Percentiles rank a stretch among this genome's conserved stretches.
Conservation (phyloP, 2,888 invertebrate species). For the Physocephala rufipes region DNA sequence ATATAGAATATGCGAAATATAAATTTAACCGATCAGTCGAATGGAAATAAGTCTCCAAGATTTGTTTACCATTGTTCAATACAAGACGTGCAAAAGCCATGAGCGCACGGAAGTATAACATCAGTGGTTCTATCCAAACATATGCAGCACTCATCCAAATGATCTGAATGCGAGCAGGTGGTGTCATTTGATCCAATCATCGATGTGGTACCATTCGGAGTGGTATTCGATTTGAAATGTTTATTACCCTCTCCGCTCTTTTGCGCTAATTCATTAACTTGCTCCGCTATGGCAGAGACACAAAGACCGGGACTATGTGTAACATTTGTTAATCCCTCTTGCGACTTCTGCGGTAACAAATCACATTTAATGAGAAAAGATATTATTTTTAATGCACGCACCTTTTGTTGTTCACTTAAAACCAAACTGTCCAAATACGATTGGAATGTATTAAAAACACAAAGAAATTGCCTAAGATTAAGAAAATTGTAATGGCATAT, state of each 20-base stretch:
- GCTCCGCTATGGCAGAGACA: slow-evolving; percentile 64
- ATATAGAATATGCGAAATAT: no score
- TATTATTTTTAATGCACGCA: slow-evolving; percentile 36
- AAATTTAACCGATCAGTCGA: no score
- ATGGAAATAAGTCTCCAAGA: no score
- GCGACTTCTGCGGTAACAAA: slow-evolving; percentile 44
- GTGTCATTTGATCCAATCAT: slow-evolving; percentile 45
- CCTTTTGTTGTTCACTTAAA: slow-evolving; percentile 56
- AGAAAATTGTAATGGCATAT: slow-evolving; percentile 71
- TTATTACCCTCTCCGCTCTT: slow-evolving; percentile 36
- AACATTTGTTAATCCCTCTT: slow-evolving; percentile 32
- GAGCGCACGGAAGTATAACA: slow-evolving; percentile 75
- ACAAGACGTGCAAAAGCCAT: slow-evolving; percentile 76
- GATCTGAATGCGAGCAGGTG: slow-evolving; percentile 54
- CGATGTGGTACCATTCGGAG: no score
- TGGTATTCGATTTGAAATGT: slow-evolving; percentile 43
- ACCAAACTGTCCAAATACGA: slow-evolving; percentile 65
- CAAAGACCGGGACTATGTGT: slow-evolving; percentile 46
- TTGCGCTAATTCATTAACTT: slow-evolving; percentile 54
- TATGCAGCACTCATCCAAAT: slow-evolving; percentile 73
- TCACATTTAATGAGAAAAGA: slow-evolving; percentile 21
- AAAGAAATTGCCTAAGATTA: slow-evolving; percentile 73
- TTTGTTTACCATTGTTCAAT: slow-evolving; percentile 74
- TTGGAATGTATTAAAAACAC: slow-evolving; percentile 70
- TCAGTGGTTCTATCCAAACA: slow-evolving; percentile 77